Conservation (phyloP, 1,140 invertebrate genomes). For the Gonatopus flavifemur region DNA sequence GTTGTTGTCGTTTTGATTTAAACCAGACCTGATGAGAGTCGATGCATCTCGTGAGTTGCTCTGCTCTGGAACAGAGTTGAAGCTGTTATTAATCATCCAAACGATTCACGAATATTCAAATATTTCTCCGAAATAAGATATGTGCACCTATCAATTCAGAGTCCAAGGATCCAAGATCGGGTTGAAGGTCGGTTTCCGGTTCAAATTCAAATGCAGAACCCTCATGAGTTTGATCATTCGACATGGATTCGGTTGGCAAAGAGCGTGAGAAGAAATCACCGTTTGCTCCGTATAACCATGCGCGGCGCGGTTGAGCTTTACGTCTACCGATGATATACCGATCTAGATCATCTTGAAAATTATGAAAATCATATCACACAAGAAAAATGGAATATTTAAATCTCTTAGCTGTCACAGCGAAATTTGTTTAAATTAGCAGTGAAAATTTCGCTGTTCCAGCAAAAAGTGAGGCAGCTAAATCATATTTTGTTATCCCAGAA, state of each 20-base stretch:
- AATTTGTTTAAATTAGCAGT: background rate
- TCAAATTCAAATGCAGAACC: no score
- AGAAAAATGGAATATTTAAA: no score
- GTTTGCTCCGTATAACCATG: conserved; percentile 17
- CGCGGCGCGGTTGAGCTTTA: conserved; percentile 11
- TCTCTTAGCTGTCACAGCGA: background rate
- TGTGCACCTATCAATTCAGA: conserved; percentile 38
- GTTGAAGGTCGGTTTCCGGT: background rate
- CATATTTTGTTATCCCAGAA: background rate
- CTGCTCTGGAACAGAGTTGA: conserved; percentile 41
- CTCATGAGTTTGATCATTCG: no score
- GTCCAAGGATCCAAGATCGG: conserved; percentile 24
- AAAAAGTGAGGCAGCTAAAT: background rate
- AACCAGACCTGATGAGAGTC: conserved; percentile 24
- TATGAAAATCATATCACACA: no score
- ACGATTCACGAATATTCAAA: conserved; percentile 26
- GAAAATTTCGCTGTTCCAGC: no score
- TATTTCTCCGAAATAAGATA: no score
- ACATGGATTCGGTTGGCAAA: conserved; percentile 18
- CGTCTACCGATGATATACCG: background rate
- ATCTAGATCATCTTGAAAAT: no score
- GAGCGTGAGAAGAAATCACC: conserved; percentile 31
- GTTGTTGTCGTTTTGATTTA: background rate
- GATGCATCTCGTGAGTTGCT: conserved; percentile 35
- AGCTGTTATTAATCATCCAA: conserved; percentile 17